Evolutionary conservation across 2,888 invertebrate genomes (phyloP).

Genomic region (Leptopterna dolabrata): DNA sequence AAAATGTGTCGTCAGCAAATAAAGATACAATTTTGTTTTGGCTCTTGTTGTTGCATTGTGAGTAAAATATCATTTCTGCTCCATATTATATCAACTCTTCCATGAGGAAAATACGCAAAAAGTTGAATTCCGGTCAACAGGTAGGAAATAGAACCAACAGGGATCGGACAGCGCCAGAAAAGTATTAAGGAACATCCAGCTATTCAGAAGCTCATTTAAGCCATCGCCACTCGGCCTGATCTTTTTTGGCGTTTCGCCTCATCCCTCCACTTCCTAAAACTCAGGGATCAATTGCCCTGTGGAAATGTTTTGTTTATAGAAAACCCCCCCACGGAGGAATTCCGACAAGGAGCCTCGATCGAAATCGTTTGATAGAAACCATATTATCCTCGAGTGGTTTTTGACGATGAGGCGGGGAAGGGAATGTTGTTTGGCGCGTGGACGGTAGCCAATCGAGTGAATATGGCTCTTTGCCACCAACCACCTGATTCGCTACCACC

Average conservation of each 20-base stretch:
- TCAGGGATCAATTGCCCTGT: background rate
- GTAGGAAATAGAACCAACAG: slow-evolving; percentile 34
- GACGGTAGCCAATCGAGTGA: slow-evolving; percentile 28
- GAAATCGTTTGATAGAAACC: background rate
- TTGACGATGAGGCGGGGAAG: background rate
- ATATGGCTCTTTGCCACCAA: slow-evolving; percentile 44
- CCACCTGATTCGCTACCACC: slow-evolving; percentile 55
- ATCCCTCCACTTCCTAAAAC: background rate
- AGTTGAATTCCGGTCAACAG: slow-evolving; percentile 28
- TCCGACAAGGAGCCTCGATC: background rate
- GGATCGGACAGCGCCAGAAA: background rate
- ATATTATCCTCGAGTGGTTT: background rate
- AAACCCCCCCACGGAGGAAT: background rate
- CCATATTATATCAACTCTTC: too few relatives aligned
- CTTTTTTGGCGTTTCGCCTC: background rate
- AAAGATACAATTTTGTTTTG: too few relatives aligned
- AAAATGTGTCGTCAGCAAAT: too few relatives aligned
- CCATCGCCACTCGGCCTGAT: background rate
- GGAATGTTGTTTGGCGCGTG: slow-evolving; percentile 29
- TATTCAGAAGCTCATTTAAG: background rate
- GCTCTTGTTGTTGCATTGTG: too few relatives aligned
- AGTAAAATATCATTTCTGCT: too few relatives aligned
- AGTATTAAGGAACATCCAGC: background rate
- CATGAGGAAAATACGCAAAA: too few relatives aligned
- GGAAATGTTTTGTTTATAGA: background rate